phyloP scores from a whole-genome alignment of 2,797 vertebrate species.

The Amblyraja radiata region DNA sequence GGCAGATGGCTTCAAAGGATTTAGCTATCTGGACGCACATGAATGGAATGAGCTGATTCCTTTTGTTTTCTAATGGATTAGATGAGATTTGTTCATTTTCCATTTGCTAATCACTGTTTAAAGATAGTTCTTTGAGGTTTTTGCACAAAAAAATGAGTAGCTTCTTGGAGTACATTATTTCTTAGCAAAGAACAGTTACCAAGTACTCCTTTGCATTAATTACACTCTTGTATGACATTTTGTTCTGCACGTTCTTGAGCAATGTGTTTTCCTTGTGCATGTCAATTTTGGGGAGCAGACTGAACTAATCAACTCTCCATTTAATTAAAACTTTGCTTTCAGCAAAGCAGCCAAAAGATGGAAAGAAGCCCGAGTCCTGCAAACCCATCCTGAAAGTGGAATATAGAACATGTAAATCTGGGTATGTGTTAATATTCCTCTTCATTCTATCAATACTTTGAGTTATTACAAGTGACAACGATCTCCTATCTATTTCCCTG shows the following conservation, averaged over 20 bases:
- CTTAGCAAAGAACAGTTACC: background rate
- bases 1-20: background rate
- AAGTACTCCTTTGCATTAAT: background rate
- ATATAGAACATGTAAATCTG: conserved; percentile 90
- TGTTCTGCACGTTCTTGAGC: background rate
- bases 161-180: background rate
- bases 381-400: conserved; percentile 99
- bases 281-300: background rate
- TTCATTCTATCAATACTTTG: background rate
- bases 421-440: conserved; percentile 62
- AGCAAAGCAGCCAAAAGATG: conserved; percentile 98
- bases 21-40: background rate
- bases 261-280: background rate
- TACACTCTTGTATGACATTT: background rate
- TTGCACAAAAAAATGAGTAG: background rate
- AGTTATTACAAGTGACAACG: background rate
- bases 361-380: conserved; percentile 97
- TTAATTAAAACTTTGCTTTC: conserved; percentile 52
- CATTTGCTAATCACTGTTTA: background rate
- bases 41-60: background rate
- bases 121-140: background rate
- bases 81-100: background rate
- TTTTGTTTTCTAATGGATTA: background rate
- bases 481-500: background rate
- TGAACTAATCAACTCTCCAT: background rate